Base-by-base conservation (phyloP, 2,888 invertebrate genomes). In the Amblyteles armatorius region DNA sequence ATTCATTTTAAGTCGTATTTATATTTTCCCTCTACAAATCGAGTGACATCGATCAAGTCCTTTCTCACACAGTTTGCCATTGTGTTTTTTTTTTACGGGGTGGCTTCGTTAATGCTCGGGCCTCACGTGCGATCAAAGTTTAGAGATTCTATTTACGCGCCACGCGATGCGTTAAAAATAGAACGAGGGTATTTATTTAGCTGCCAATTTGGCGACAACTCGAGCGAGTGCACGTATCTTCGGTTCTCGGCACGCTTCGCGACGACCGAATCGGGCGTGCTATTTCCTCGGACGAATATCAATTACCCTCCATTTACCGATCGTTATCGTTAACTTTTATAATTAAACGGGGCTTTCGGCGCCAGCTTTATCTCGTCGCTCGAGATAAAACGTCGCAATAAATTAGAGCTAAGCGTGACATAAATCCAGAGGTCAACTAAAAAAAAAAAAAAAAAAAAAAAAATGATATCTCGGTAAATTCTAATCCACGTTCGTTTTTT, bases 131-230 rank as follows among this genome's bases (percentile, higher is more conserved):
- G 72, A 16, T 29, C 19, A 50, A 29, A 65, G 16, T 48, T 52
- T 36, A 48, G 36, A 22, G 29, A 26, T 72, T 60, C 77, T 60
- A 52, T 77, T 80, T 73, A 13, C 40, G 44, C 76, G 40, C 33
- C 67, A 57, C 44, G 67, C 67, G 72, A 80, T 55, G 63, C 50
- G 40, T 60, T 78, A 63, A 81, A 84, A 80, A 84, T 81, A 81
- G 68, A 80, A 80, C 67, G 52, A 13, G 48, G 57, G 72, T 72
- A 68, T 77, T 80, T 60, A 84, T 77, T 73, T 67, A 80, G 72
- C 36, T 84, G 77, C 52, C 80, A 80, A 77, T 81, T 72, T 19
- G 52, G 65, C 72, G 60, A 50, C 72, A 67, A 33, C 60, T 63
- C 40, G 68, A 26, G n/a, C 33, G 29, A 33, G 52, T 22, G 22